Conservation (phyloP, 2,888 invertebrate species). For the Watsonalla binaria region DNA sequence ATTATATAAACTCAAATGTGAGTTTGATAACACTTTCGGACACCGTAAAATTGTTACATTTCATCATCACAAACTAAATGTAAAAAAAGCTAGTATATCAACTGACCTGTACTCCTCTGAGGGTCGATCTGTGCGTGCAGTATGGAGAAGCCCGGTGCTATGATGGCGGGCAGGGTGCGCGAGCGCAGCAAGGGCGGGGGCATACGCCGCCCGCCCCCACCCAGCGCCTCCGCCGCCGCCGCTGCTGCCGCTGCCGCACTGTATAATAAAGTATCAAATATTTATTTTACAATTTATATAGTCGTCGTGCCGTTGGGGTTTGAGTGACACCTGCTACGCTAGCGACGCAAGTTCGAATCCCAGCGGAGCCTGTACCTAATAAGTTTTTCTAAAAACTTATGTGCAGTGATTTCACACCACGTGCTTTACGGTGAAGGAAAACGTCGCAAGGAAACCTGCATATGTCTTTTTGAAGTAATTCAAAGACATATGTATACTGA, state of each 20-base stretch:
- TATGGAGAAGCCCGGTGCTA: conserved; percentile 90
- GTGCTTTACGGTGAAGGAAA: too few relatives aligned
- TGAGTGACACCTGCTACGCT: too few relatives aligned
- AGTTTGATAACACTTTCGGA: background rate
- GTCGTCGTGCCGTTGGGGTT: too few relatives aligned
- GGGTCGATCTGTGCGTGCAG: conserved; percentile 90
- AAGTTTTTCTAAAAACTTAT: too few relatives aligned
- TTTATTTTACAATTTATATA: background rate
- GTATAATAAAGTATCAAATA: conserved; percentile 42
- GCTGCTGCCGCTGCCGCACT: conserved; percentile 72
- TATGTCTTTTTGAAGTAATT: too few relatives aligned
- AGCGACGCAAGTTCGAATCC: too few relatives aligned
- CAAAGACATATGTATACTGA: too few relatives aligned
- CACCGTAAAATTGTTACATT: background rate
- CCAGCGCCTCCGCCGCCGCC: conserved; percentile 76
- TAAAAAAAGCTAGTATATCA: background rate
- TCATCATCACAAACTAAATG: too few relatives aligned
- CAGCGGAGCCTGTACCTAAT: too few relatives aligned
- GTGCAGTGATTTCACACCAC: too few relatives aligned
- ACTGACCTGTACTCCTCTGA: conserved; percentile 69
- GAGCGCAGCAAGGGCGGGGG: conserved; percentile 90
- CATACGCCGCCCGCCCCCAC: conserved; percentile 69
- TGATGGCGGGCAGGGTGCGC: conserved; percentile 91
- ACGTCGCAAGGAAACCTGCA: too few relatives aligned
- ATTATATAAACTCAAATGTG: too few relatives aligned